A percentile compares a stretch with the other conserved stretches of the same genome.
Conservation (phyloP, 64 coral and sea anemone species). For the Platygyra sinensis region DNA sequence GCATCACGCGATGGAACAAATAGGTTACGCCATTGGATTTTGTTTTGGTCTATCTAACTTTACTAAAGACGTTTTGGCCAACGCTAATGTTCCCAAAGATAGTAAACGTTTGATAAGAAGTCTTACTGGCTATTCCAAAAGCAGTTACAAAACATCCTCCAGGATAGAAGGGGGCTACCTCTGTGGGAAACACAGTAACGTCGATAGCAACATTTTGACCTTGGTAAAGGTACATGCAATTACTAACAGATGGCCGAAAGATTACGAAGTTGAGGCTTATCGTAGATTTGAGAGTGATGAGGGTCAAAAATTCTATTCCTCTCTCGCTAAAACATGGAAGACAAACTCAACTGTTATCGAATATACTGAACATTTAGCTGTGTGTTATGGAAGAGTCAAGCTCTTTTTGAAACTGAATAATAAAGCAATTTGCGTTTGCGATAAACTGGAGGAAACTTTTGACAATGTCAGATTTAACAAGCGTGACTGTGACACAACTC, state of each 20-base stretch:
- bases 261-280: conserved; percentile 46
- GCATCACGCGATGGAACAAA: conserved; percentile 66
- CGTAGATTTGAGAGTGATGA: conserved; percentile 61
- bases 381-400: conserved; percentile 13
- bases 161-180: conserved; percentile 30
- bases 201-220: conserved; percentile 24
- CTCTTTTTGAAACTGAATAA: conserved; percentile 17
- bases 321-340: not conserved
- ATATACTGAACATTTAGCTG: conserved; percentile 5
- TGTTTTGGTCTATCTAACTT: conserved; percentile 46
- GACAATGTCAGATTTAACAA: conserved; percentile 1
- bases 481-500: not conserved
- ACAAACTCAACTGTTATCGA: conserved; percentile 1
- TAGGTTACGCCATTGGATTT: conserved; percentile 38
- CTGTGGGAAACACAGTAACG: conserved; percentile 15
- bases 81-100: conserved; percentile 9
- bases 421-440: conserved; percentile 19
- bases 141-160: not conserved
- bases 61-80: conserved; percentile 19
- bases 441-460: conserved; percentile 13
- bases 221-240: conserved; percentile 26
- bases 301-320: conserved; percentile 41
- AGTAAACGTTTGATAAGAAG: conserved; percentile 22
- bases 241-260: conserved; percentile 18
- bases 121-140: conserved; percentile 23